Evolutionary conservation across 2,888 invertebrate species (phyloP).

Genomic region (Anorthoa munda): DNA sequence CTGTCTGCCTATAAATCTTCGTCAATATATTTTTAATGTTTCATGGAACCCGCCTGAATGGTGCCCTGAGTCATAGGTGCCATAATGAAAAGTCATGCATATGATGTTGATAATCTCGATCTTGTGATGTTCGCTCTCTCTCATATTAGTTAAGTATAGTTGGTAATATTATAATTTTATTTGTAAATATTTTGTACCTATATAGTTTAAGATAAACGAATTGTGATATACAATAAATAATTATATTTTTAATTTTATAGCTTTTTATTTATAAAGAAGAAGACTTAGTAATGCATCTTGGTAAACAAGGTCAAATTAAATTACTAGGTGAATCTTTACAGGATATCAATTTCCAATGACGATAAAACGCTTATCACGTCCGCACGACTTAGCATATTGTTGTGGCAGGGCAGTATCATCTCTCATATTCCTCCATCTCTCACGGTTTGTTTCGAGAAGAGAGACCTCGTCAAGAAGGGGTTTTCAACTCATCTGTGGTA

Average conservation of each 20-base stretch:
- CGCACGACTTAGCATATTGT: neutral
- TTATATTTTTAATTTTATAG: constrained; percentile 23
- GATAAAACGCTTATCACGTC: no score
- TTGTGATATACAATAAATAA: constrained; percentile 62
- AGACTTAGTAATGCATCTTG: neutral
- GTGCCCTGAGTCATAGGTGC: neutral
- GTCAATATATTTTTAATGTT: no score
- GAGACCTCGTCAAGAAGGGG: no score
- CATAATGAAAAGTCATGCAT: constrained; percentile 2
- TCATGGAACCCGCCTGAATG: neutral
- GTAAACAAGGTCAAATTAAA: neutral
- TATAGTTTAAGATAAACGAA: constrained; percentile 50
- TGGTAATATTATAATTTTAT: constrained; percentile 28
- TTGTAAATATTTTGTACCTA: constrained; percentile 62
- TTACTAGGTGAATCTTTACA: neutral
- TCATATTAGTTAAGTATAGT: constrained; percentile 18
- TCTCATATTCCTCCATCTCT: no score
- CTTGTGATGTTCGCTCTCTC: constrained; percentile 5
- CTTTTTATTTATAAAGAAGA: neutral
- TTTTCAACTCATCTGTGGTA: no score
- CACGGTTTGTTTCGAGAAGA: no score
- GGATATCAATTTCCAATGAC: neutral
- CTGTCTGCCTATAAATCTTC: neutral
- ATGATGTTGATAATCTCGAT: neutral
- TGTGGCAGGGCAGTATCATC: neutral